Base-by-base conservation (phyloP, 2,113 vertebrate species). In the Archilochus colubris region DNA sequence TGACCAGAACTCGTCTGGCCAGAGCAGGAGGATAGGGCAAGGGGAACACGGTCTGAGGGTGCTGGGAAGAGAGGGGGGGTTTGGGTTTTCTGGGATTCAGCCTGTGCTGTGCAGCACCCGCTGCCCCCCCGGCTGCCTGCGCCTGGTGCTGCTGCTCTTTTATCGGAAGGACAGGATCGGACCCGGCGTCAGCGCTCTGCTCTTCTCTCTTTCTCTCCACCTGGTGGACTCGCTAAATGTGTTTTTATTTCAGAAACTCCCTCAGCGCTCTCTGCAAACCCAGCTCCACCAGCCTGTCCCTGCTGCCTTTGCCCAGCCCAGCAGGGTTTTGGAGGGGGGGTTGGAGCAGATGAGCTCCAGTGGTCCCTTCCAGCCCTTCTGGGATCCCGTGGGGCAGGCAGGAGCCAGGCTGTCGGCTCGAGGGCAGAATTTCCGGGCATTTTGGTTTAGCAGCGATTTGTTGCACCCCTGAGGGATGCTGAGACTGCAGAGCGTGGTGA, bases 391-490 rank as follows among this genome's bases (percentile, higher is more conserved):
- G 40, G 59, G 63, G 40, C 21, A 18, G 44, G 27, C 61, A 14
- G 28, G n/a, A 38, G 38, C 31, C 4, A 27, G 9, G 16, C 43
- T 51, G 50, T 25, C 25, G 2, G 4, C 12, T 22, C 4, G 2
- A 16, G 46, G 78, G 31, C 44, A 27, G 62, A 21, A 21, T 55
- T 55, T 55, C 54, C 7, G 28, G 54, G 55, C 7, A 0, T 1
- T 83, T 55, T 2, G 33, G 0, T 24, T 28, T 7, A 0, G 6
- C 7, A 9, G 31, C 3, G 14, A 36, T 1, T 3, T 31, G 9
- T 23, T 1, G 21, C 7, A 28, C 48, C 19, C 62, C 11, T 9
- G 36, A 53, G 9, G 9, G 40, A 40, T 40, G 55, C 57, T n/a
- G 70, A 2, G 5, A 17, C 2, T 10, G 44, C 55, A 18, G 31